These are phyloP conservation scores for Augochlorella aurata DNA, from an alignment of 2,888 invertebrate species.

Conservation along the genomic window DNA sequence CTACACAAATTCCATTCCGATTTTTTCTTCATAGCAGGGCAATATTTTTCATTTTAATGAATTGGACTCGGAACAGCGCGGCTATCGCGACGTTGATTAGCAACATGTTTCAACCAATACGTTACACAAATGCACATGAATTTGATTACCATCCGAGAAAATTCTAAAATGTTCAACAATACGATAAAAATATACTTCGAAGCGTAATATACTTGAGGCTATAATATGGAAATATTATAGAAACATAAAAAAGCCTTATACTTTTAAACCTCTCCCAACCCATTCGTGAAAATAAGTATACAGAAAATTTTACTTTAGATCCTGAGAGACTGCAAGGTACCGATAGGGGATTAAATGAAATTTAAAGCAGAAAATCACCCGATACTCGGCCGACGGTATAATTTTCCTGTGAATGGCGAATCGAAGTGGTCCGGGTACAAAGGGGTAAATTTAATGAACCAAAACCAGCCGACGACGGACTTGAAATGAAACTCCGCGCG, in stretches of 20 bases:
- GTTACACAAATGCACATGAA: neutral
- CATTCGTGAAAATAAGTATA: too few species aligned
- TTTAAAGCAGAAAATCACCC: neutral
- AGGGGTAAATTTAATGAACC: neutral
- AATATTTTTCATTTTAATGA: conserved; percentile 4
- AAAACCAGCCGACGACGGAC: neutral
- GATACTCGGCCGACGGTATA: neutral
- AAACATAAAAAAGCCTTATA: too few species aligned
- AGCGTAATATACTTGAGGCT: too few species aligned
- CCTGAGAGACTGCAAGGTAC: too few species aligned
- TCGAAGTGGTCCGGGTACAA: neutral
- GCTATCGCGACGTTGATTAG: neutral
- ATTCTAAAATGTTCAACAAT: too few species aligned
- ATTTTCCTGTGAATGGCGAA: neutral
- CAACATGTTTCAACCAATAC: neutral
- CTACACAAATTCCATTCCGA: neutral
- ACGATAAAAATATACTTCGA: too few species aligned
- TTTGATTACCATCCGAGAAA: neutral
- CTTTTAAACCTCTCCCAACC: too few species aligned
- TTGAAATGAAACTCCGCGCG: neutral
- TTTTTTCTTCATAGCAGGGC: neutral
- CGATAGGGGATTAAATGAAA: neutral
- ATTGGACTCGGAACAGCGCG: neutral
- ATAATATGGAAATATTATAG: too few species aligned
- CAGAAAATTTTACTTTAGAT: too few species aligned